Evolutionary conservation across 2,888 invertebrate genomes (phyloP).

Genomic region (Hanleya hanleyi): DNA sequence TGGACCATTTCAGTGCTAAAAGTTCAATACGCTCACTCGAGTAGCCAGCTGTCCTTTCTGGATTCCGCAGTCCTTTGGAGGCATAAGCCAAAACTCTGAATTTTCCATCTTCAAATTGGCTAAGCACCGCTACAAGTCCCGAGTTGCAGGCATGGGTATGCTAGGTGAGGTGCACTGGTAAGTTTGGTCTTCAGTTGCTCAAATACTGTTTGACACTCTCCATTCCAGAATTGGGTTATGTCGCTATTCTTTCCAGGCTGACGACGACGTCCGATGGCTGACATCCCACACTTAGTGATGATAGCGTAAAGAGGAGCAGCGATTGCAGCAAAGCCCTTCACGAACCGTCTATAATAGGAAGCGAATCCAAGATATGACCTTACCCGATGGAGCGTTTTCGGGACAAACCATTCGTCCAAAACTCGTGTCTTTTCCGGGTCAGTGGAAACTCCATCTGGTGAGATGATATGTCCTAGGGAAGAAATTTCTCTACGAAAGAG

Average conservation of each 20-base stretch:
- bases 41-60: constrained; percentile 24
- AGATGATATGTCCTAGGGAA: not conserved
- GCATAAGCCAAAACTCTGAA: constrained; percentile 32
- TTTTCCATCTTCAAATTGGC: constrained; percentile 22
- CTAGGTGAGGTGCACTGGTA: constrained; percentile 28
- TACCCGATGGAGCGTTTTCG: not conserved
- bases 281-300: not conserved
- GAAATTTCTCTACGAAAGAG: not conserved
- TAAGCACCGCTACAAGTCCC: constrained; percentile 31
- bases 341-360: not conserved
- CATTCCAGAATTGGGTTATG: constrained; percentile 14
- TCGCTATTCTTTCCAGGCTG: not conserved
- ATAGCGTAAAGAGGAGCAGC: not conserved
- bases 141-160: constrained; percentile 29
- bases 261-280: not conserved
- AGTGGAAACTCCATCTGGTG: not conserved
- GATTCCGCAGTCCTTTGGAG: constrained; percentile 17
- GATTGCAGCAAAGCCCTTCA: not conserved
- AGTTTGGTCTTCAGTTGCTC: constrained; percentile 26
- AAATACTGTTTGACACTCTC: constrained; percentile 30
- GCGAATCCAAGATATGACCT: not conserved
- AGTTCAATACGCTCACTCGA: constrained; percentile 37
- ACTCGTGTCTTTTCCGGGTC: not conserved
- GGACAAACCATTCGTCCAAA: not conserved
- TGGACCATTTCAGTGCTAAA: constrained; percentile 39